Conservation (phyloP, 2,113 vertebrate species). For the Nettapus auritus region DNA sequence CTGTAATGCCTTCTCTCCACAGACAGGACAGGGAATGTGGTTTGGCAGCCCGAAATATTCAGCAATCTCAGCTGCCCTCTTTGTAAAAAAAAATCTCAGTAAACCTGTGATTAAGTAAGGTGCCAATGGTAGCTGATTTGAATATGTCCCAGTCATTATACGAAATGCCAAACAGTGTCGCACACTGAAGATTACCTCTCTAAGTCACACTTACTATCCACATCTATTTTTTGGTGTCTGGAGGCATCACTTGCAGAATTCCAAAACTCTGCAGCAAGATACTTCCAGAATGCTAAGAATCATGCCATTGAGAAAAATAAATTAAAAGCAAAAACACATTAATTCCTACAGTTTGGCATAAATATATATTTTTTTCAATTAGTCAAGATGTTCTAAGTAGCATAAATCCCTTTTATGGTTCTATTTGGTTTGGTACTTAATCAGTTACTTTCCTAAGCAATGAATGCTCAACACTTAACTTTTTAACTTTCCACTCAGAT, state of each 20-base stretch:
- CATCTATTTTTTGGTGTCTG: not conserved
- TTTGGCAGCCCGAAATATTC: not conserved
- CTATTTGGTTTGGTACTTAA: slow-evolving; percentile 59
- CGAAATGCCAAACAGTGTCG: not conserved
- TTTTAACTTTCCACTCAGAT: slow-evolving; percentile 55
- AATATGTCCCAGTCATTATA: not conserved
- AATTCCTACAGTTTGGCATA: not conserved
- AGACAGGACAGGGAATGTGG: not conserved
- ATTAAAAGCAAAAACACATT: slow-evolving; percentile 26
- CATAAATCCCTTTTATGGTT: slow-evolving; percentile 63
- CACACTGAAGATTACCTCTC: not conserved
- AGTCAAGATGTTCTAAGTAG: slow-evolving; percentile 40
- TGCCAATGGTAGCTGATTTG: not conserved
- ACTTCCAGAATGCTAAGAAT: not conserved
- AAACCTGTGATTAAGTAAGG: not conserved
- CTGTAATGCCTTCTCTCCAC: not conserved
- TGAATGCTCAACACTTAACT: slow-evolving; percentile 61
- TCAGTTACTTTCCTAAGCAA: slow-evolving; percentile 9
- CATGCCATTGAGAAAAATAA: slow-evolving; percentile 11
- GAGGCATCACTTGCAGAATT: not conserved
- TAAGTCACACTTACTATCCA: not conserved
- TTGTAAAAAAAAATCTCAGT: not conserved
- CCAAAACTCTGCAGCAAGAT: not conserved
- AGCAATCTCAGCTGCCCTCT: not conserved
- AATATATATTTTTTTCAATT: slow-evolving; percentile 40